Evolutionary conservation across 1,140 invertebrate genomes (phyloP), one percentile per base, ranked within the genome.

Genomic region (Trachymyrmex septentrionalis): DNA sequence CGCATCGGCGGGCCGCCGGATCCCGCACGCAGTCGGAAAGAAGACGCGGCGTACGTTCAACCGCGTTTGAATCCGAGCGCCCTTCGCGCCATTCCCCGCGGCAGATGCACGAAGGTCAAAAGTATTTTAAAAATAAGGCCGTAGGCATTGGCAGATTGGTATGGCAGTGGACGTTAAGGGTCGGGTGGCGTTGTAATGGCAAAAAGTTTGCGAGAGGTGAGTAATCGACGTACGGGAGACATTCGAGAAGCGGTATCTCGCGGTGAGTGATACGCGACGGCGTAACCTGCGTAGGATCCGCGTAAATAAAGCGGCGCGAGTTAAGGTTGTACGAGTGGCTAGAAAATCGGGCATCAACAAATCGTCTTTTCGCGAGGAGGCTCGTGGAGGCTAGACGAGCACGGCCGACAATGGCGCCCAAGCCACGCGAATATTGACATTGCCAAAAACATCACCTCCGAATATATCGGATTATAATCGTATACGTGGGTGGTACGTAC

Each of bases 171-270:
- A 95, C 93, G 93, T 95, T 95, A 95, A 96, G 95, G 95, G 95
- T 95, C 95, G 95, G 94, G 95, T 95, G 95, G 95, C 94, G 93
- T 95, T 96, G 95, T 96, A 95, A 96, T 96, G 95, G 95, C 94
- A 95, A 95, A 96, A 95, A 95, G 94, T 95, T 94, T 93, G 92
- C 93, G 92, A 94, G 94, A 95, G 95, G 95, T 96, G 94, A 95
- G 95, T 96, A 95, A 90, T 92, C 81, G 80, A 89, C 76, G 64
- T 50, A 16, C 38, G 69, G 53, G 30, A 34, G 6, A 87, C 85
- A 84, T 64, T 44, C 19, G 90, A 91, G 86, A 88, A 92, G 91
- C 87, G 69, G 73, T 90, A 91, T 85, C 76, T 66, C 64, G 61
- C 59, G 86, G 78, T 81, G 87, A 82, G 67, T 63, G 82, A 69